Conservation (phyloP, 1,140 invertebrate species). For the Danaus melanippus region DNA sequence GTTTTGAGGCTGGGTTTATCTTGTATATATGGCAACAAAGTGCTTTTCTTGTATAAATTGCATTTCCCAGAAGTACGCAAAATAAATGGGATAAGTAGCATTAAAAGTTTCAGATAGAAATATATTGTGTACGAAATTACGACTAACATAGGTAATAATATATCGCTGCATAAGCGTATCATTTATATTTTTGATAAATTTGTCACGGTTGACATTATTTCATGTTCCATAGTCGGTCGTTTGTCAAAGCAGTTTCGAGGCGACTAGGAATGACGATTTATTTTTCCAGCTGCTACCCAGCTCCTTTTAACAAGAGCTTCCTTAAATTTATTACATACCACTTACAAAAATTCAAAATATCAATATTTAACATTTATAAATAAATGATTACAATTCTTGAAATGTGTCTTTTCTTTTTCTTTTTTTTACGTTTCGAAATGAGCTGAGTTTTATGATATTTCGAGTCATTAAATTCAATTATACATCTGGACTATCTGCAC, state of each 20-base stretch:
- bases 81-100: too few species aligned
- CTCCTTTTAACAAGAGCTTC: conserved; percentile 59
- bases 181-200: conserved; percentile 7
- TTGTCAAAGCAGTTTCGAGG: conserved; percentile 38
- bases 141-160: background rate
- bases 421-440: background rate
- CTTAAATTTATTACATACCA: conserved; percentile 1
- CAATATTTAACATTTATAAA: background rate
- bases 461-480: too few species aligned
- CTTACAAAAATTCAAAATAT: too few species aligned
- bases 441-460: background rate
- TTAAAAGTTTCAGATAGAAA: too few species aligned
- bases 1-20: too few species aligned
- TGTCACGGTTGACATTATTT: conserved; percentile 44
- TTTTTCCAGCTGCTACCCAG: conserved; percentile 59
- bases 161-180: background rate
- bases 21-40: too few species aligned
- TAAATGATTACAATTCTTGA: background rate
- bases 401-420: background rate
- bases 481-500: too few species aligned
- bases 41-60: too few species aligned
- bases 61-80: too few species aligned
- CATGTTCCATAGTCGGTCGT: conserved; percentile 39
- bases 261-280: conserved; percentile 33
- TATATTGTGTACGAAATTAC: too few species aligned